Conservation (phyloP, 2,888 invertebrate genomes). For the Morinoia aosen region DNA sequence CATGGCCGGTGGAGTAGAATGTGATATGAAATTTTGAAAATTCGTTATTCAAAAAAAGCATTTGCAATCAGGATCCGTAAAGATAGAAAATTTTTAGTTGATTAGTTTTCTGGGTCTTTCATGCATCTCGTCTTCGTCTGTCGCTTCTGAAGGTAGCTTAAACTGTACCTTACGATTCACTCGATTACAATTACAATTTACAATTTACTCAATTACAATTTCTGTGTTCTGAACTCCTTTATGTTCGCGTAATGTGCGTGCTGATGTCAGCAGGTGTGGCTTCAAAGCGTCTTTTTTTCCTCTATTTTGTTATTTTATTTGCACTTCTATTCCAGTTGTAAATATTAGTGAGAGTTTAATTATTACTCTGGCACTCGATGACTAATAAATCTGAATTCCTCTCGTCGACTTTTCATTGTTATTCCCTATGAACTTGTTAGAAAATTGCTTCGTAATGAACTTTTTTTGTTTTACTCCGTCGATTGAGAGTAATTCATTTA, state of each 20-base stretch:
- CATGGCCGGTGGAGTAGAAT: too few species aligned
- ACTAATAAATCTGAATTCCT: constrained; percentile 32
- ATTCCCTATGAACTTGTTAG: neutral
- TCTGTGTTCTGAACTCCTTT: neutral
- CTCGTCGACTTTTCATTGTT: neutral
- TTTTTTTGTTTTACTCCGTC: too few species aligned
- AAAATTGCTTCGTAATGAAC: neutral
- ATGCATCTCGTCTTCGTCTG: neutral
- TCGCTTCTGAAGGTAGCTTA: neutral
- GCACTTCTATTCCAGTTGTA: constrained; percentile 43
- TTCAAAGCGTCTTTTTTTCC: neutral
- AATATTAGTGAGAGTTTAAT: constrained; percentile 21
- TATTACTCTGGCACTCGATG: constrained; percentile 27
- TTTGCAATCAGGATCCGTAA: neutral
- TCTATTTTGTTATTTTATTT: constrained; percentile 17
- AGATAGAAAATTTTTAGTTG: neutral
- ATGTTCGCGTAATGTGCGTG: neutral
- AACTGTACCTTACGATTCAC: neutral
- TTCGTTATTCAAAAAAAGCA: neutral
- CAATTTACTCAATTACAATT: neutral
- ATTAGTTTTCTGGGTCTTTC: neutral
- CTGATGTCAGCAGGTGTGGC: neutral
- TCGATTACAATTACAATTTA: too few species aligned
- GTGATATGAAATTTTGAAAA: too few species aligned
- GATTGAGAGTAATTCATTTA: too few species aligned